Evolutionary conservation across 1,140 invertebrate genomes (phyloP).

Genomic region (Megalonaias nervosa): DNA sequence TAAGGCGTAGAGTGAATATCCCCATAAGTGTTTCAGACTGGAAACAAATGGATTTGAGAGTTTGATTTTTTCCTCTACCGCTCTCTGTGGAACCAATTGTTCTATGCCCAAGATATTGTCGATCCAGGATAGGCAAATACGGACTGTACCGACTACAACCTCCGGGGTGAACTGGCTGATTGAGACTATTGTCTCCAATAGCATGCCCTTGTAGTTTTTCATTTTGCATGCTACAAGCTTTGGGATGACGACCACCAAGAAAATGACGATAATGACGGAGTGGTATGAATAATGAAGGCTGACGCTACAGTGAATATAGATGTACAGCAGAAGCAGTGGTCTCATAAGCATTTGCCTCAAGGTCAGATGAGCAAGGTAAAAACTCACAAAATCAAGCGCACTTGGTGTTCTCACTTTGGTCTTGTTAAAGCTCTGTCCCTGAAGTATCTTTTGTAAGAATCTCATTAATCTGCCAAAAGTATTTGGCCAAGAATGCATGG

Average conservation of each 20-base stretch:
- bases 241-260: constrained; percentile 62
- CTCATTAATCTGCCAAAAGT: constrained; percentile 55
- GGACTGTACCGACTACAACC: constrained; percentile 59
- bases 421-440: constrained; percentile 47
- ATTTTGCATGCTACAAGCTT: constrained; percentile 58
- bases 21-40: constrained; percentile 61
- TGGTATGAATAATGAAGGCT: constrained; percentile 50
- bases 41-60: constrained; percentile 59
- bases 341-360: constrained; percentile 66
- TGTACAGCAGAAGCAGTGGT: constrained; percentile 57
- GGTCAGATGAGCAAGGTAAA: constrained; percentile 59
- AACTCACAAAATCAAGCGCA: constrained; percentile 57
- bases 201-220: constrained; percentile 55
- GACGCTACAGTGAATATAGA: constrained; percentile 54
- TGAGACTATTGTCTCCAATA: constrained; percentile 60
- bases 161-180: constrained; percentile 65
- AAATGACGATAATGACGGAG: constrained; percentile 59
- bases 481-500: constrained; percentile 65
- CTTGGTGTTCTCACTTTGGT: constrained; percentile 57
- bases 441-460: constrained; percentile 54
- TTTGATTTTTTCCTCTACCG: constrained; percentile 62
- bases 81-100: constrained; percentile 64
- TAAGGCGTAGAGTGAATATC: constrained; percentile 49
- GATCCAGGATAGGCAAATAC: constrained; percentile 53
- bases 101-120: constrained; percentile 52